Evolutionary conservation across 2,797 vertebrate genomes (phyloP).

Genomic region (Chaenodraco wilsoni): DNA sequence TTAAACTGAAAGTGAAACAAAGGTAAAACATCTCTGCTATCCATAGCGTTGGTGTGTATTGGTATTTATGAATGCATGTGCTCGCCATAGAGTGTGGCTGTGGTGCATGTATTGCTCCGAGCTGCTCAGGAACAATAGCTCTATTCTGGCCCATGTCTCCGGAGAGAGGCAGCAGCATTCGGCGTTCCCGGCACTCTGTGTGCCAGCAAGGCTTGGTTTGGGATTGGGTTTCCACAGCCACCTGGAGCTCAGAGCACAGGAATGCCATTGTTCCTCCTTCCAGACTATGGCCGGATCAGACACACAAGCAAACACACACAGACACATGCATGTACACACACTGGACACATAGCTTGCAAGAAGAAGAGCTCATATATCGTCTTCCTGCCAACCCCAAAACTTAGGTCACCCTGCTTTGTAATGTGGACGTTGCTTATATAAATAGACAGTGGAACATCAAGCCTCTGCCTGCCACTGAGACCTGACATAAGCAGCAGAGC

Average conservation of each 20-base stretch:
- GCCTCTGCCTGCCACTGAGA: constrained; percentile 1
- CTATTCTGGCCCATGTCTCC: constrained; percentile 81
- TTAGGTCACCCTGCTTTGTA: constrained; percentile 40
- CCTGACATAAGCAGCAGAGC: constrained; percentile 26
- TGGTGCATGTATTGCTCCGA: constrained; percentile 71
- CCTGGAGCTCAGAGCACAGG: constrained; percentile 86
- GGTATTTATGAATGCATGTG: constrained; percentile 34
- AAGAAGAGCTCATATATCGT: constrained; percentile 27
- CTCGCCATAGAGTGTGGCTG: constrained; percentile 60
- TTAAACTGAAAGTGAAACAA: constrained; percentile 20
- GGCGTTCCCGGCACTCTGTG: constrained; percentile 72
- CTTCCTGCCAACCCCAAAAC: constrained; percentile 31
- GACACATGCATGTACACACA: constrained; percentile 17
- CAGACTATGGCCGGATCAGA: constrained; percentile 71
- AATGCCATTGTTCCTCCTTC: constrained; percentile 85
- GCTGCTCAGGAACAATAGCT: constrained; percentile 81
- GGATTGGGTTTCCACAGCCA: constrained; percentile 87
- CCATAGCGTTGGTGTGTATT: constrained; percentile 17
- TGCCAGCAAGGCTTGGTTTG: constrained; percentile 78
- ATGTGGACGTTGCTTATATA: constrained; percentile 25
- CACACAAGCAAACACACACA: constrained; percentile 48
- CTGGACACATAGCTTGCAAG: constrained; percentile 10
- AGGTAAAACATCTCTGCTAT: constrained; percentile 8
- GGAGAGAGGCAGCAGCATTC: constrained; percentile 79
- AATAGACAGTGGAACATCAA: constrained; percentile 29